Evolutionary conservation across 1,140 invertebrate genomes (phyloP), one percentile per base, ranked within the genome.

Genomic region (Phortica variegata): DNA sequence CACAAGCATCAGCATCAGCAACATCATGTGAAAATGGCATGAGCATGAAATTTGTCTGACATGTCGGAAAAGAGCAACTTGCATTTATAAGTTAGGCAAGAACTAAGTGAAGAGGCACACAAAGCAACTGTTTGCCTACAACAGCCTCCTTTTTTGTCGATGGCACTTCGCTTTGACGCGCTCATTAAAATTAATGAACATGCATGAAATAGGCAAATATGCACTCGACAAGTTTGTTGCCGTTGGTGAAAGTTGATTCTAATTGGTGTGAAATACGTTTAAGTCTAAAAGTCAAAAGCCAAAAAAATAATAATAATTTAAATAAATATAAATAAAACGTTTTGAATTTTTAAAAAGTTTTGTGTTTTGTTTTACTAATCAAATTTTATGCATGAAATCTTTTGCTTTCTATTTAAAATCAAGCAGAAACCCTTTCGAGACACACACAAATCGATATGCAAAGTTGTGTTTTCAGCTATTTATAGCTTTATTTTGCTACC

Each of bases 171-270:
- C 34, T 47, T 38, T 46, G 40, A 33, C 44, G 45, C 49, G 39
- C 47, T 65, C 62, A 66, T 66, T 62, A 58, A 60, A 62, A 54
- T 63, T 62, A 66, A 66, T 66, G 62, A 61, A 63, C 9, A 17
- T 18, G 36, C 20, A 10, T 13, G 23, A 33, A 36, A 43, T n/a
- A n/a, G n/a, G 39, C 13, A 50, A 41, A 41, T 34, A n/a, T n/a
- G n/a, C n/a, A n/a, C n/a, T n/a, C n/a, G n/a, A n/a, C n/a, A n/a
- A n/a, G n/a, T n/a, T n/a, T n/a, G n/a, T n/a, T n/a, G n/a, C n/a
- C n/a, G n/a, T n/a, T n/a, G n/a, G n/a, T n/a, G n/a, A n/a, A n/a
- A n/a, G n/a, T n/a, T n/a, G n/a, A n/a, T n/a, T n/a, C n/a, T n/a
- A n/a, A n/a, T n/a, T n/a, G n/a, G 19, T 23, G 21, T 21, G 15